These are phyloP conservation scores for Leptoclinus maculatus DNA, from an alignment of 2,797 vertebrate genomes.

Conservation along the genomic window DNA sequence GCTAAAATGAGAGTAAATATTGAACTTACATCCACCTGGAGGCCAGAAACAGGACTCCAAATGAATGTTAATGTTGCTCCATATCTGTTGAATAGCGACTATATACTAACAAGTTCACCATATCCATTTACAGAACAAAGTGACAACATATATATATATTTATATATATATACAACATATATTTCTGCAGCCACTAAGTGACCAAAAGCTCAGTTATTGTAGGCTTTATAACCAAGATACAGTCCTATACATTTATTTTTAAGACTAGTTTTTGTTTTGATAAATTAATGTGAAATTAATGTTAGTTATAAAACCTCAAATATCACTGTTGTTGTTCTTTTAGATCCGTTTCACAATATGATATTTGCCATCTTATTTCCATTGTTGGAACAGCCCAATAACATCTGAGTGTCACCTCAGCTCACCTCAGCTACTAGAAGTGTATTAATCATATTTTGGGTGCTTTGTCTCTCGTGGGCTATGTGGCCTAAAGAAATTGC, in stretches of 20 bases:
- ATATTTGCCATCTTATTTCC: not conserved
- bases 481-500: not conserved
- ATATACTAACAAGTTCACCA: not conserved
- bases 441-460: not conserved
- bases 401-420: not conserved
- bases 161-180: too few relatives aligned
- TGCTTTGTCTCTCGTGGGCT: slow-evolving; percentile 14
- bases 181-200: not conserved
- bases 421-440: not conserved
- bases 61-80: not conserved
- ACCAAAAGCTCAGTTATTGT: not conserved
- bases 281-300: not conserved
- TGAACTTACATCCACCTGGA: not conserved
- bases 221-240: not conserved
- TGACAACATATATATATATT: not conserved
- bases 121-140: not conserved
- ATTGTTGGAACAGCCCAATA: not conserved
- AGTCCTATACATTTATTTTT: not conserved
- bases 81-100: not conserved
- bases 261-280: not conserved
- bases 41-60: not conserved
- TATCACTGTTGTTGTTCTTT: not conserved
- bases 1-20: not conserved
- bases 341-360: not conserved
- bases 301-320: not conserved